A percentile compares a stretch with the other conserved stretches of the same genome.
These are phyloP conservation scores for Pseudomyrmex cubaensis DNA, from an alignment of 1,140 invertebrate genomes.

Conservation along the genomic window DNA sequence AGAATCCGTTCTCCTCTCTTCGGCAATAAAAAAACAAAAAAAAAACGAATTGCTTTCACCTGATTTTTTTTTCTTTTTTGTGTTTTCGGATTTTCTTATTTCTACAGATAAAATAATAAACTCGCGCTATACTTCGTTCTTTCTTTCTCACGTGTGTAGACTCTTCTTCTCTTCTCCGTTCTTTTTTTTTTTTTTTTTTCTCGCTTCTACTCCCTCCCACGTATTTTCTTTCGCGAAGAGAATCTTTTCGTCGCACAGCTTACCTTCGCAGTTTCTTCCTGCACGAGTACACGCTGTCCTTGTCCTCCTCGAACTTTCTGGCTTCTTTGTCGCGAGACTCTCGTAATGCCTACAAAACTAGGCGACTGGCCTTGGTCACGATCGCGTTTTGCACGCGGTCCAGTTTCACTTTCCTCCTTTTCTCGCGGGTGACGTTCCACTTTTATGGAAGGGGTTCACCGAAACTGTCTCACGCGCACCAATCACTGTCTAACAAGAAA, in stretches of 20 bases:
- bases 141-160: slow-evolving; percentile 11
- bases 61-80: neutral
- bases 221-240: slow-evolving; percentile 16
- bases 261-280: slow-evolving; percentile 28
- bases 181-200: neutral
- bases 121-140: neutral
- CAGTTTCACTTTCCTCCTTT: slow-evolving; percentile 43
- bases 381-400: slow-evolving; percentile 53
- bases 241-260: slow-evolving; percentile 58
- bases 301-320: slow-evolving; percentile 9
- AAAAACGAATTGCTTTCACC: neutral
- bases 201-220: slow-evolving; percentile 19
- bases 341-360: slow-evolving; percentile 5
- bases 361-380: slow-evolving; percentile 47
- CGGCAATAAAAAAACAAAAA: neutral
- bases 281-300: slow-evolving; percentile 14
- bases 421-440: neutral
- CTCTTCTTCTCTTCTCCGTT: slow-evolving; percentile 3
- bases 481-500: slow-evolving; percentile 52
- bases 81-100: neutral
- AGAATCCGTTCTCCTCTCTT: slow-evolving; percentile 14
- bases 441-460: slow-evolving; percentile 32
- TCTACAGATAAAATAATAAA: neutral
- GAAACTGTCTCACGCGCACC: slow-evolving; percentile 58
- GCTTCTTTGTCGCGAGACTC: neutral